Evolutionary conservation across 2,888 invertebrate genomes (phyloP), one percentile per base, ranked within the genome.

Genomic region (Sphaerophoria taeniata): DNA sequence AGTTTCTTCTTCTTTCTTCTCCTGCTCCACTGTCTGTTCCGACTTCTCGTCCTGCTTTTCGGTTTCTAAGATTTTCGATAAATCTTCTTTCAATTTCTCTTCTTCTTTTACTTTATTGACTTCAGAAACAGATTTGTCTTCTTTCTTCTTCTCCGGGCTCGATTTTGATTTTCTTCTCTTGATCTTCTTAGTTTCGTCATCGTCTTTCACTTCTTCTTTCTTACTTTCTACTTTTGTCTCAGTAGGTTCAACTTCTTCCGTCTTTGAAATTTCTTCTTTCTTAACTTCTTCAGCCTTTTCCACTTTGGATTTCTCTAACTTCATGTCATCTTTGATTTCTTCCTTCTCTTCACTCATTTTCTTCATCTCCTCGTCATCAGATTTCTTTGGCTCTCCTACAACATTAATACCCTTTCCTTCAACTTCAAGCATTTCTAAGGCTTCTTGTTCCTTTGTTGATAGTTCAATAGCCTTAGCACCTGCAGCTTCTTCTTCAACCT

Each of bases 231-330:
- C 39, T 6, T 43, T 70, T 51, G 51, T 14, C 0, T 1, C 4
- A 4, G 2, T 24, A 24, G 24, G 24, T 24, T 31, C 53, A 34
- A n/a, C n/a, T n/a, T 24, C 39, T 12, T 7, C 5, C 6, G 16
- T 34, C 87, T 73, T 82, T 3, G 16, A 2, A 77, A 60, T 70
- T 83, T 69, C 61, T 58, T 63, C 81, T 56, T n/a, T 60, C 58
- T n/a, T 72, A 16, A 61, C 72, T 87, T 86, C 88, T 86, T 81
- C 36, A 2, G 4, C 69, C 80, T 63, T 67, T 58, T 72, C 47
- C 33, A 5, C 88, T 86, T 81, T 56, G 4, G 4, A 69, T 82
- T 63, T 67, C 58, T 72, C 47, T 33, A 3, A 14, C 16, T 61
- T 14, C 11, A 34, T 31, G 45, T 53, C 12, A 24, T 70, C 31